Evolutionary conservation across 2,797 vertebrate genomes (phyloP), one percentile per base, ranked within the genome.

Genomic region (Spondyliosoma cantharus): DNA sequence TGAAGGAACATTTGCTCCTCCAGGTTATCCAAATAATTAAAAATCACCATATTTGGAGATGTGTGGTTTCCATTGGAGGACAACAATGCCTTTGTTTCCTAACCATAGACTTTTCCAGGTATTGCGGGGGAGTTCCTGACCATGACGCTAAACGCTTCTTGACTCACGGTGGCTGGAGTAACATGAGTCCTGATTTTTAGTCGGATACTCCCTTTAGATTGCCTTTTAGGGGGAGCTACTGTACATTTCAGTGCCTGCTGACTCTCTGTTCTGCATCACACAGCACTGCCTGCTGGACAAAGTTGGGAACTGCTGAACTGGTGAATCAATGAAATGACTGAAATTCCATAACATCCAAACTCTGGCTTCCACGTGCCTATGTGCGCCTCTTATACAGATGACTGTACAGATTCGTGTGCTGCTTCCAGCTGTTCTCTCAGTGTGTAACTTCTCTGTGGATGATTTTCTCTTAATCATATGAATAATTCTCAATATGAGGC

Each of bases 281-380:
- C 84, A 94, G 94, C 94, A 89, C 92, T 72, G 19, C 92, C 94
- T 95, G 91, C 94, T 94, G 95, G 93, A 66, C 59, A 71, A 49
- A 85, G 19, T 0, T 1, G 1, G 22, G 65, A 79, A 91, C 78
- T 91, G 82, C 86, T 37, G 76, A 7, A 7, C 7, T 6, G 0
- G 9, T 25, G 79, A 80, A 78, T 86, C 71, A 84, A 88, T 89
- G 84, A 86, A 74, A 89, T 84, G 88, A 89, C 59, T 84, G 74
- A 81, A 82, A 90, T 90, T 89, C 87, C 87, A 76, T 22, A 75
- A 75, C 72, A 77, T 78, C 60, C 65, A 49, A 29, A 29, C 27
- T 25, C 19, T 69, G 52, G 73, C 48, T 71, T n/a, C 7, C 77
- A 81, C 67, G 70, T 87, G 80, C 70, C 6, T 29, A 52, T 29